Conservation (phyloP, 2,113 vertebrate species). For the Neogobius melanostomus region DNA sequence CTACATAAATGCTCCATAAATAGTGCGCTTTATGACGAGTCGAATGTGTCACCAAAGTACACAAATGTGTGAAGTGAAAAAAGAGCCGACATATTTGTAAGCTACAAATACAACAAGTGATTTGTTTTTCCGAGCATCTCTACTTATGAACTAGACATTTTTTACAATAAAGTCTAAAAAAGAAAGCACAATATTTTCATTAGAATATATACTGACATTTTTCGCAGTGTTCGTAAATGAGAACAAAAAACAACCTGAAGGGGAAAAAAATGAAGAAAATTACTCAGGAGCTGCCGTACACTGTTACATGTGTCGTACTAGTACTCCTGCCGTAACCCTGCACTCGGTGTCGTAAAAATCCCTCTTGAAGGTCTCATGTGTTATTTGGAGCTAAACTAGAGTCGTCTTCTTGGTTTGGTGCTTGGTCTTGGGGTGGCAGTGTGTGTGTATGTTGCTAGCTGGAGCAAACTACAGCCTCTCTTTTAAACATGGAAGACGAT, state of each 20-base stretch:
- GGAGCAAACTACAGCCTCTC: background rate
- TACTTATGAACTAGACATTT: background rate
- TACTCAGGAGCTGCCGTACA: conserved; percentile 10
- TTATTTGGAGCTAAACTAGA: background rate
- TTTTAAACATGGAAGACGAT: conserved; percentile 72
- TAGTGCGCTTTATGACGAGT: conserved; percentile 7
- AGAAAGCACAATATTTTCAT: background rate
- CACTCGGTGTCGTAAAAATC: conserved; percentile 33
- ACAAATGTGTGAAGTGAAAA: background rate
- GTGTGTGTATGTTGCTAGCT: background rate
- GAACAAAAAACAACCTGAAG: no score
- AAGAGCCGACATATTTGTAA: background rate
- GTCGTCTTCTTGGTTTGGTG: background rate
- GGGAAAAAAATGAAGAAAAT: background rate
- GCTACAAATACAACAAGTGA: background rate
- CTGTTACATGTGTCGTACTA: background rate
- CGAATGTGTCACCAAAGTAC: background rate
- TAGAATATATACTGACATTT: background rate
- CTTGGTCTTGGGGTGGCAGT: background rate
- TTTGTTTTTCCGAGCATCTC: background rate
- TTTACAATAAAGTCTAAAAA: background rate
- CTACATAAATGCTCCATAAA: conserved; percentile 22
- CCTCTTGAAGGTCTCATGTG: conserved; percentile 1
- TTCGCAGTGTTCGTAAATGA: background rate
- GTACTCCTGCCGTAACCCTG: conserved; percentile 22